These are phyloP conservation scores for Lynx canadensis DNA, from an alignment of 2,113 vertebrate species.

Conservation along the genomic window DNA sequence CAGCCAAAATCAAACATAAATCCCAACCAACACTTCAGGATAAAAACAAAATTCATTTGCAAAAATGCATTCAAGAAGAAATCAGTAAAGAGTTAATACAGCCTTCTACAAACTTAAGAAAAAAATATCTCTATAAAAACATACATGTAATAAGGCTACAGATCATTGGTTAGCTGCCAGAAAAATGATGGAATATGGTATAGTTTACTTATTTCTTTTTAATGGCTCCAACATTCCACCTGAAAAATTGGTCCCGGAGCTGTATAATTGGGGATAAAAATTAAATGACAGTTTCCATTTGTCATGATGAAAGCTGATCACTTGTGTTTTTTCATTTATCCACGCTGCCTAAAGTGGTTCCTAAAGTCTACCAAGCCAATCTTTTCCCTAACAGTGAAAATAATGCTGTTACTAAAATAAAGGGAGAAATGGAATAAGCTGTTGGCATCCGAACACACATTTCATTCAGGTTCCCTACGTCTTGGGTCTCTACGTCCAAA, in stretches of 20 bases:
- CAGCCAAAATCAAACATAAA: slow-evolving; percentile 16
- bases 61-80: not conserved
- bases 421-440: slow-evolving; percentile 39
- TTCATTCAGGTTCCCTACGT: not conserved
- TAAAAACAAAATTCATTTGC: not conserved
- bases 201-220: slow-evolving; percentile 90
- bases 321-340: slow-evolving; percentile 72
- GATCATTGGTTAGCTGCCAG: slow-evolving; percentile 86
- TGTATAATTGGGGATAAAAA: slow-evolving; percentile 89
- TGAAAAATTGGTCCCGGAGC: slow-evolving; percentile 88
- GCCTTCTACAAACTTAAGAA: slow-evolving; percentile 63
- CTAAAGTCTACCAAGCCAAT: slow-evolving; percentile 59
- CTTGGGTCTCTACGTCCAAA: not conserved
- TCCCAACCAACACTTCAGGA: not conserved
- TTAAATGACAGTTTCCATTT: slow-evolving; percentile 88
- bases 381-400: slow-evolving; percentile 61
- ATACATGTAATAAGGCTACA: slow-evolving; percentile 82
- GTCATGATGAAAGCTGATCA: slow-evolving; percentile 82
- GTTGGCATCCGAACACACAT: slow-evolving; percentile 2
- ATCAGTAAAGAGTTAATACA: slow-evolving; percentile 63
- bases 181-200: slow-evolving; percentile 85
- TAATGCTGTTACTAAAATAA: slow-evolving; percentile 56
- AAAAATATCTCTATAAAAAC: slow-evolving; percentile 82
- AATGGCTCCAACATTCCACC: slow-evolving; percentile 86
- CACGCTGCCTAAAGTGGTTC: slow-evolving; percentile 29